Evolutionary conservation across 2,113 vertebrate genomes (phyloP), one percentile per base, ranked within the genome.

Genomic region (Eptesicus fuscus): DNA sequence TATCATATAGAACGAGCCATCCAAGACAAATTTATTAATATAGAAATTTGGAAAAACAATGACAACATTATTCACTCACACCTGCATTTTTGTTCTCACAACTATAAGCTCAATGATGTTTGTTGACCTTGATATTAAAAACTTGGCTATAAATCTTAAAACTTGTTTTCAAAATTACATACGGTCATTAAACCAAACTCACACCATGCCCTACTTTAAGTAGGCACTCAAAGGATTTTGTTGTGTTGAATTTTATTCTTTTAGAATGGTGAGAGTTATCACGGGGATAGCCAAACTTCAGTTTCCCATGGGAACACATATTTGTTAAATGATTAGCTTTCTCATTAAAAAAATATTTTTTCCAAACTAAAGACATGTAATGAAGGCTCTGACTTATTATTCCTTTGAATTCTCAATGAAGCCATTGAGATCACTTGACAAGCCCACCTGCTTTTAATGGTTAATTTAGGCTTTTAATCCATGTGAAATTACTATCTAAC

Each of bases 391-490:
- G 23, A 71, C 63, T 94, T 90, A 37, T 86, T 82, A 83, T 71
- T 76, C 65, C 20, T 94, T 78, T 90, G 12, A 95, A 67, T 95
- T 92, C 70, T 87, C 88, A 96, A 49, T 94, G 80, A 95, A 53
- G 65, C 85, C 47, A 87, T 35, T 89, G 70, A 40, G 47, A 90
- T 49, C 5, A 65, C n/a, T 76, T 67, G 42, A 40, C 51, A 88
- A 70, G 56, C 56, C 30, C 13, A 76, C 49, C 22, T 76, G 22
- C 30, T 84, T 88, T 87, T 56, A 47, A 76, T 28, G 17, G 47
- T 37, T 79, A 85, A 83, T 73, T 87, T 76, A 95, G 87, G 28
- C 18, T 82, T 95, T 88, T 82, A 92, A 85, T 59, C 51, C 63
- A 83, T 28, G 22, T 37, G 84, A 86, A 94, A 92, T 87, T 95